These are phyloP conservation scores for Anoplius nigerrimus DNA, from an alignment of 2,888 invertebrate species.

Conservation along the genomic window DNA sequence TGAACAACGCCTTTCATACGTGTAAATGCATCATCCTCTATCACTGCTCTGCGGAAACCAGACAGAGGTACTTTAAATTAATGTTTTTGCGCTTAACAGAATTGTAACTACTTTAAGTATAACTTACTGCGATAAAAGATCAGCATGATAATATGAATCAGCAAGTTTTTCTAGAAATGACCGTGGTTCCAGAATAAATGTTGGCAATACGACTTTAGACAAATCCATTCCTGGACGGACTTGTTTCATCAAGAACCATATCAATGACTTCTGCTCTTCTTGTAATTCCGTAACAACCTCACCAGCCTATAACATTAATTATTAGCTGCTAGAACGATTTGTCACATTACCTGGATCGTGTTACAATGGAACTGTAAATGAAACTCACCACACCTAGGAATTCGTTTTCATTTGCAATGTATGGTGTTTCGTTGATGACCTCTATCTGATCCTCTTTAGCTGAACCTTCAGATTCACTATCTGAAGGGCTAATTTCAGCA, in stretches of 20 bases:
- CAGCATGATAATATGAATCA: conserved; percentile 96
- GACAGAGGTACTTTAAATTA: no score
- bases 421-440: conserved; percentile 73
- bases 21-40: conserved; percentile 90
- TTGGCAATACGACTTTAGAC: conserved; percentile 93
- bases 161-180: conserved; percentile 95
- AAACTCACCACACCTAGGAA: conserved; percentile 77
- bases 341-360: background rate
- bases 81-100: no score
- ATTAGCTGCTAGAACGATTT: background rate
- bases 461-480: conserved; percentile 80
- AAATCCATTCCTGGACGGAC: conserved; percentile 97
- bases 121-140: conserved; percentile 87
- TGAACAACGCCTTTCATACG: conserved; percentile 91
- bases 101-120: background rate
- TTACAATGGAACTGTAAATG: background rate
- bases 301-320: conserved; percentile 79
- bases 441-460: conserved; percentile 77
- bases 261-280: conserved; percentile 95
- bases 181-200: conserved; percentile 94
- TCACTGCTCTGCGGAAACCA: conserved; percentile 78
- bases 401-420: conserved; percentile 76
- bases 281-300: conserved; percentile 94
- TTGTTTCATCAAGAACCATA: conserved; percentile 96
- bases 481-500: conserved; percentile 76